Base-by-base conservation (phyloP, 2,888 invertebrate genomes). In the Syrista parreyssii region DNA sequence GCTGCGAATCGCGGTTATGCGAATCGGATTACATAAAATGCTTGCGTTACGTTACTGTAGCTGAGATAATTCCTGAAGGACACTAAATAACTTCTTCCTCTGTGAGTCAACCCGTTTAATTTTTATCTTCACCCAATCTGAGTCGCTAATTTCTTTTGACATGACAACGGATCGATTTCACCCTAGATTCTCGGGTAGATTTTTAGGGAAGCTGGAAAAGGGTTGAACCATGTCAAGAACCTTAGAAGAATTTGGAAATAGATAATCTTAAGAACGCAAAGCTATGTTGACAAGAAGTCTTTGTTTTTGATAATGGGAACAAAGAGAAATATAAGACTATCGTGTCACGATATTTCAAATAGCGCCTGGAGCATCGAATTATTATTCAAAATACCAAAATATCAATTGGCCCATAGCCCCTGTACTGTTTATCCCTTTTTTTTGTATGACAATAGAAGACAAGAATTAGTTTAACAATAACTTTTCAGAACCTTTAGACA, bases 11-110 rank as follows among this genome's bases (percentile, higher is more conserved):
- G 81, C 75, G 81, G 82, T 83, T 83, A 83, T 77, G 75, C 75
- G 81, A 82, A 71, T 86, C 77, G 80, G 76, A 77, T 85, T 86
- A 84, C 84, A 81, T 84, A 83, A 83, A 84, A 82, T 78, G 77
- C 69, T 74, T 79, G 71, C 74, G 35, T 74, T 33, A 33, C 71
- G 71, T 55, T 55, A 55, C 23, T 55, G 23, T 55, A 55, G 55
- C 23, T 55, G 55, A 55, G 23, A 55, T 55, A 55, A 55, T 55
- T 55, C 23, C 55, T 23, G 55, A 23, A 55, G 55, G 55, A 55
- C 55, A 23, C 2, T 55, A 55, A 1, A 2, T 55, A 23, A 55
- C 55, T 23, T 55, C 55, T 55, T 55, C 23, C 23, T 55, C 23
- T 23, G 55, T 23, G 9, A 2, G 23, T 55, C 9, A 9, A 6